phyloP scores from a whole-genome alignment of 2,113 vertebrate genomes.

The Mesoclemmys tuberculata region DNA sequence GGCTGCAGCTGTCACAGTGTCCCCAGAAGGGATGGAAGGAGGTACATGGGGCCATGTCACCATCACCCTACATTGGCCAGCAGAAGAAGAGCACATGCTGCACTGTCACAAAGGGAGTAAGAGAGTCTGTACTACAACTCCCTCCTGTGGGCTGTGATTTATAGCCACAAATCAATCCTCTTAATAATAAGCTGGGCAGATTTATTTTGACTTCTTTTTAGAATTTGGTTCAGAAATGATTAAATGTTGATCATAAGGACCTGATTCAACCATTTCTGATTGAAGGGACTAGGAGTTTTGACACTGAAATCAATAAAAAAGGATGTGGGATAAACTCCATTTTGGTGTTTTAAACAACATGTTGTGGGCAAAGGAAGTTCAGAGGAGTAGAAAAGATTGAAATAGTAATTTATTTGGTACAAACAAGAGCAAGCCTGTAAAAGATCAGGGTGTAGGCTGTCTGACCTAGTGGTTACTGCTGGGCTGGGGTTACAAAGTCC shows the following conservation, averaged over 20 bases:
- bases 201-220: background rate
- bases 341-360: background rate
- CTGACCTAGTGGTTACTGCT: background rate
- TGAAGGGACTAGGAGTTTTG: background rate
- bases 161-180: background rate
- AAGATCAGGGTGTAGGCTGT: background rate
- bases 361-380: background rate
- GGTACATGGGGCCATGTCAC: background rate
- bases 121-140: background rate
- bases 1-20: background rate
- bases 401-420: background rate
- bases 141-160: background rate
- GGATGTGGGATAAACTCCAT: background rate
- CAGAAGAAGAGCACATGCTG: background rate
- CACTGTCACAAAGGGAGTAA: background rate
- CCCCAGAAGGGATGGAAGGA: background rate
- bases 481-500: background rate
- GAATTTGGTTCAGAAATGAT: background rate
- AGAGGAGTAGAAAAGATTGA: background rate
- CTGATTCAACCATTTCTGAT: background rate
- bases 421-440: background rate
- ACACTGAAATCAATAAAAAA: background rate
- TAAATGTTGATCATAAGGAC: background rate
- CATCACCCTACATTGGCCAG: fast-evolving
- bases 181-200: background rate